These are phyloP conservation scores for Meghimatium bilineatum DNA, from an alignment of 2,888 invertebrate species.

Conservation along the genomic window DNA sequence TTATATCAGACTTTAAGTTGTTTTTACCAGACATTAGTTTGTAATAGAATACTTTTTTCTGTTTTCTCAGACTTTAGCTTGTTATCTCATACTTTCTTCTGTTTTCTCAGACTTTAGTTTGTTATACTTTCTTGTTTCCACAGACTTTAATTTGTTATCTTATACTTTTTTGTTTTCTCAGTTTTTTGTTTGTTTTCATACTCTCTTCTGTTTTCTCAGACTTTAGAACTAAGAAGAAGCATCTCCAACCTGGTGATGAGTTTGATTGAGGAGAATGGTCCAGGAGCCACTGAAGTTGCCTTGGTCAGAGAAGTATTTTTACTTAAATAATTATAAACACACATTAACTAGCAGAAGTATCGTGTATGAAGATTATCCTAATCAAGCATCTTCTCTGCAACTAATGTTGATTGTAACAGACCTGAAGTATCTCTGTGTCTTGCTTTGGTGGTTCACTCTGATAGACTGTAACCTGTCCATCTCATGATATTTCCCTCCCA, in stretches of 20 bases:
- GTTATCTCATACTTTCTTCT: background rate
- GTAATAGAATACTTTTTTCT: background rate
- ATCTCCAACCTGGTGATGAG: conserved; percentile 75
- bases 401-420: too few species aligned
- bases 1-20: background rate
- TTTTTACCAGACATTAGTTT: too few species aligned
- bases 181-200: background rate
- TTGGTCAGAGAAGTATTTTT: conserved; percentile 57
- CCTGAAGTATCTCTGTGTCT: too few species aligned
- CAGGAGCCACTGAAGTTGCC: conserved; percentile 73
- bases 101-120: background rate
- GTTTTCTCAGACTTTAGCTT: background rate
- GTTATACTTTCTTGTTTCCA: too few species aligned
- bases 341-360: too few species aligned
- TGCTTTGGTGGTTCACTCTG: too few species aligned
- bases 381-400: too few species aligned
- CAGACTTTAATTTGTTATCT: background rate
- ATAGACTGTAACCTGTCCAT: too few species aligned
- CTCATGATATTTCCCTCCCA: too few species aligned
- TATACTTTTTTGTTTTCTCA: background rate
- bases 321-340: too few species aligned
- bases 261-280: conserved; percentile 76
- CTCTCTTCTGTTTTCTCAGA: conserved; percentile 56
- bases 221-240: conserved; percentile 69
- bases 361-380: too few species aligned